These are phyloP conservation scores for Lophius piscatorius DNA, from an alignment of 2,113 vertebrate species.

Conservation along the genomic window DNA sequence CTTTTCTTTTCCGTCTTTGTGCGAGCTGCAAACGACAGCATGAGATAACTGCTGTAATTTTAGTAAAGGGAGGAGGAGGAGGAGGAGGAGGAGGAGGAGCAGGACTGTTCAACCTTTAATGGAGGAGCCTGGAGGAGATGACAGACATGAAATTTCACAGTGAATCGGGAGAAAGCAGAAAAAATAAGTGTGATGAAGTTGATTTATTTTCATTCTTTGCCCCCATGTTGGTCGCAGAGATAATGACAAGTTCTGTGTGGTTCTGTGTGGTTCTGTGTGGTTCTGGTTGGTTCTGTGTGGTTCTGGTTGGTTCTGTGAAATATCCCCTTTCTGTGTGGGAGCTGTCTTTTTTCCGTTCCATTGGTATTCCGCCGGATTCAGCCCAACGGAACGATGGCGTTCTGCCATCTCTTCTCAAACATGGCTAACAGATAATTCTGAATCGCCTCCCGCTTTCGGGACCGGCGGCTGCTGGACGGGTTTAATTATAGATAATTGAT, in stretches of 20 bases:
- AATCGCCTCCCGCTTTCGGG: conserved; percentile 58
- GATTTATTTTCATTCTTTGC: conserved; percentile 10
- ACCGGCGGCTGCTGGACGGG: conserved; percentile 50
- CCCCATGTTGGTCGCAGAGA: conserved; percentile 20
- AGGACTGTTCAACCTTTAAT: conserved; percentile 45
- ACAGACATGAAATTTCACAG: conserved; percentile 38
- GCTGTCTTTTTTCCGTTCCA: conserved; percentile 40
- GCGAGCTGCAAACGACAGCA: conserved; percentile 50
- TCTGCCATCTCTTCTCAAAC: conserved; percentile 57
- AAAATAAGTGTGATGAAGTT: conserved; percentile 43
- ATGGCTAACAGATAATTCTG: conserved; percentile 58
- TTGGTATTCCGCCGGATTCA: conserved; percentile 54
- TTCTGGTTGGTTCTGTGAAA: background rate
- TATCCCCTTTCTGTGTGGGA: conserved; percentile 2
- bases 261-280: background rate
- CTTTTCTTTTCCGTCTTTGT: conserved; percentile 45
- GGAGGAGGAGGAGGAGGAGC: background rate
- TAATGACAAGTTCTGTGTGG: background rate
- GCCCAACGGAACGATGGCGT: conserved; percentile 43
- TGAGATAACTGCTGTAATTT: conserved; percentile 44
- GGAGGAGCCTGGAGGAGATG: conserved; percentile 26
- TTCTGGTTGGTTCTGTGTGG: background rate
- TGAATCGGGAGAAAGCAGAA: conserved; percentile 14
- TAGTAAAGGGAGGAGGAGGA: conserved; percentile 26
- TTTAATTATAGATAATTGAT: conserved; percentile 73